Percentiles rank a stretch among this genome's conserved stretches.
These are phyloP conservation scores for Achroia grisella DNA, from an alignment of 1,140 invertebrate genomes.

Conservation along the genomic window DNA sequence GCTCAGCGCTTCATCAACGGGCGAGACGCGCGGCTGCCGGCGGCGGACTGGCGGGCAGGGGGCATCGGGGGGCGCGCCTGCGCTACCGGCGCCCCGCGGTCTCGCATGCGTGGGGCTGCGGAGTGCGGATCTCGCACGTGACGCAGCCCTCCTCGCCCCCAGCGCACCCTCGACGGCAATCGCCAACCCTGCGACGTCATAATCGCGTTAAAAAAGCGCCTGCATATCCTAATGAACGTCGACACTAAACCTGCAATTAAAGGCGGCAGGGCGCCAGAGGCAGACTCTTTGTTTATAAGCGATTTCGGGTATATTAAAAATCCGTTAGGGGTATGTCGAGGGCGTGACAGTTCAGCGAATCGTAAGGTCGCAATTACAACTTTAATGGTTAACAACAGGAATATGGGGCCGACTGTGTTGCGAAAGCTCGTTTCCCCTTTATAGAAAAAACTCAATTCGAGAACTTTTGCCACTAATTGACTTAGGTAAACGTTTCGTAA, in stretches of 20 bases:
- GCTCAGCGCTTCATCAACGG: conserved; percentile 18
- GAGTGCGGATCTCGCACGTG: conserved; percentile 68
- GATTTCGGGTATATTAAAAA: conserved; percentile 43
- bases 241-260: conserved; percentile 62
- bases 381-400: conserved; percentile 30
- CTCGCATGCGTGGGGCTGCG: conserved; percentile 68
- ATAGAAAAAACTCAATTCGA: conserved; percentile 27
- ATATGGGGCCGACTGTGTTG: conserved; percentile 20
- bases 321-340: conserved; percentile 36
- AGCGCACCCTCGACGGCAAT: conserved; percentile 38
- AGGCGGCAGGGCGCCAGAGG: conserved; percentile 31
- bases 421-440: conserved; percentile 32
- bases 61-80: conserved; percentile 44
- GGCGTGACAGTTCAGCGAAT: conserved; percentile 42
- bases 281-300: conserved; percentile 42
- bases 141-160: conserved; percentile 64
- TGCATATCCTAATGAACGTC: conserved; percentile 65
- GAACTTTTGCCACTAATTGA: conserved; percentile 37
- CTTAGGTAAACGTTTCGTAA: conserved; percentile 26
- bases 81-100: conserved; percentile 63
- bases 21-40: conserved; percentile 47
- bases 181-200: conserved; percentile 59
- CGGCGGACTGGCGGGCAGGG: conserved; percentile 41
- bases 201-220: conserved; percentile 66
- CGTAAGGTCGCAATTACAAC: conserved; percentile 52